Evolutionary conservation across 2,888 invertebrate species (phyloP).

Genomic region (Deilephila elpenor): DNA sequence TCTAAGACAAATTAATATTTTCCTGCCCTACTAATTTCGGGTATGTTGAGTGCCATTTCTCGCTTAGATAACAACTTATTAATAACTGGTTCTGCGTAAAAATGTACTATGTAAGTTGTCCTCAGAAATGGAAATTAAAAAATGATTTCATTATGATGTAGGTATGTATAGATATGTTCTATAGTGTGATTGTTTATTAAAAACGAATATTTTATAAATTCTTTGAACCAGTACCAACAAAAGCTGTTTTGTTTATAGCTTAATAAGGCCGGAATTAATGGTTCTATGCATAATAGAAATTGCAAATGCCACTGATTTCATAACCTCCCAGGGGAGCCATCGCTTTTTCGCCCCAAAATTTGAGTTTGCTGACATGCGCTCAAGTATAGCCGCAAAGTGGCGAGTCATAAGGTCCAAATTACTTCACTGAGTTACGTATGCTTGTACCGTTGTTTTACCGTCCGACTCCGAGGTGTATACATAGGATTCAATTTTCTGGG

Average conservation of each 20-base stretch:
- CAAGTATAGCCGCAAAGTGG: conserved; percentile 50
- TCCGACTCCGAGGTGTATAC: conserved; percentile 73
- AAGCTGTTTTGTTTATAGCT: conserved; percentile 78
- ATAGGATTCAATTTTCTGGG: conserved; percentile 83
- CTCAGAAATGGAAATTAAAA: too few relatives aligned
- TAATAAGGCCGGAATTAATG: conserved; percentile 84
- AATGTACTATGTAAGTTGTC: too few relatives aligned
- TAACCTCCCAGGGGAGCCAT: conserved; percentile 84
- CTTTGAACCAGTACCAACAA: conserved; percentile 48
- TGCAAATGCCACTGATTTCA: conserved; percentile 89
- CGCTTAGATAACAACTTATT: too few relatives aligned
- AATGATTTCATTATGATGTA: too few relatives aligned
- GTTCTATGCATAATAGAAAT: conserved; percentile 84
- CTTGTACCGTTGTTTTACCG: conserved; percentile 62
- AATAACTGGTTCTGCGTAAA: too few relatives aligned
- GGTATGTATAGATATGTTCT: too few relatives aligned
- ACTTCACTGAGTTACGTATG: conserved; percentile 34
- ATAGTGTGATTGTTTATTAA: neutral
- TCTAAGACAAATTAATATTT: too few relatives aligned
- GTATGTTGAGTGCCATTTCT: too few relatives aligned
- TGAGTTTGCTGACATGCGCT: conserved; percentile 41
- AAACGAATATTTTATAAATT: neutral
- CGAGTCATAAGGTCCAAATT: conserved; percentile 51
- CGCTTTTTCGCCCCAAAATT: conserved; percentile 80
- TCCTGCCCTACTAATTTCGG: too few relatives aligned